phyloP scores from a whole-genome alignment of 2,797 vertebrate species.

The Neosalanx taihuensis region DNA sequence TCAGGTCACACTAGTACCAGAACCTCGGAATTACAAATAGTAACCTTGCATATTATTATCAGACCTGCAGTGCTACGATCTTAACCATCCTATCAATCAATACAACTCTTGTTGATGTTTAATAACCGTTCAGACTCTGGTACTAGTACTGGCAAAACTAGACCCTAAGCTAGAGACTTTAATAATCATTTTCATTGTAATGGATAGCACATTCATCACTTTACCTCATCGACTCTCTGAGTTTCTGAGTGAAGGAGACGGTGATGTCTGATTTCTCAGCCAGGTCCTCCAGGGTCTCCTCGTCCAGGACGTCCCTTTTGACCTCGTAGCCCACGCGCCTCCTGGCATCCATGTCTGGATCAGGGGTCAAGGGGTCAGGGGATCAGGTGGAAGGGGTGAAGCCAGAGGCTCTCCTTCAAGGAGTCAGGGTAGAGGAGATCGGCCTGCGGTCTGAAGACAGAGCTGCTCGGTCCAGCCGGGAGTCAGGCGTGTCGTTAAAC shows the following conservation, averaged over 20 bases:
- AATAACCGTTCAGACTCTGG: too few relatives aligned
- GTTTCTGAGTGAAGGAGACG: conserved; percentile 49
- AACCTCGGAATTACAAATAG: too few relatives aligned
- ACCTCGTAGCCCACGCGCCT: conserved; percentile 49
- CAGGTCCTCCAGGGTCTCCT: conserved; percentile 61
- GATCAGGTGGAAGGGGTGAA: not conserved
- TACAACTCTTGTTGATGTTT: too few relatives aligned
- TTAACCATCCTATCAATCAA: too few relatives aligned
- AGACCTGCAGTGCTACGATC: too few relatives aligned
- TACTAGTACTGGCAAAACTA: too few relatives aligned
- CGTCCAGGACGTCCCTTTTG: conserved; percentile 68
- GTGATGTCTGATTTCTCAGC: conserved; percentile 55
- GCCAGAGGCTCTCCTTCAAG: not conserved
- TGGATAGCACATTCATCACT: not conserved
- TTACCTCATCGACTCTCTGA: conserved; percentile 60
- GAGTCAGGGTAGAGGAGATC: not conserved
- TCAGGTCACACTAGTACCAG: too few relatives aligned
- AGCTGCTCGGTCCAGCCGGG: too few relatives aligned
- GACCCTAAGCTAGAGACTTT: too few relatives aligned
- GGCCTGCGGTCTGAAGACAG: not conserved
- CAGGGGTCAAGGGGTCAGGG: not conserved
- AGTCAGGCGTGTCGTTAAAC: not conserved
- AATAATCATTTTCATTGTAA: not conserved
- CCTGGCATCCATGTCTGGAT: conserved; percentile 5
- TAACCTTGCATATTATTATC: too few relatives aligned